These are phyloP conservation scores for Helogale parvula DNA, from an alignment of 2,113 vertebrate species.

Conservation along the genomic window DNA sequence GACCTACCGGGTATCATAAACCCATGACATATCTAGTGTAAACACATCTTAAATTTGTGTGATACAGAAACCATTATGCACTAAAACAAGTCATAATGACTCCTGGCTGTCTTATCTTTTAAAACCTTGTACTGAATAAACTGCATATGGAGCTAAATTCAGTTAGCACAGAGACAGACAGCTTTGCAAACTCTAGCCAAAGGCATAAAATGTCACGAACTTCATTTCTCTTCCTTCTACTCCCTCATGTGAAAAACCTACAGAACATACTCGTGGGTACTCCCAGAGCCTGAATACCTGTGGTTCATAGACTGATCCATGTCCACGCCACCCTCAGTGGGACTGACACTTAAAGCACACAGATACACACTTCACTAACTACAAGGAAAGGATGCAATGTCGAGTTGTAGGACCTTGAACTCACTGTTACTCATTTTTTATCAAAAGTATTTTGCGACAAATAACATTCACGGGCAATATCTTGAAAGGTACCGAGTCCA, in stretches of 20 bases:
- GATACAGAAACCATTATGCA: not conserved
- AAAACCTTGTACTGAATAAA: constrained; percentile 14
- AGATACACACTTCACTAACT: not conserved
- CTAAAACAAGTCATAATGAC: not conserved
- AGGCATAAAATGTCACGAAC: not conserved
- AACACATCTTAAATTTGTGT: not conserved
- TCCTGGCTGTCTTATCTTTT: not conserved
- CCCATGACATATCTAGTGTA: not conserved
- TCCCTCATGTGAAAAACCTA: constrained; percentile 5
- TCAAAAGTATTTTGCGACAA: not conserved
- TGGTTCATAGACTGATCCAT: not conserved
- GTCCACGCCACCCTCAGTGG: not conserved
- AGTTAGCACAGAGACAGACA: not conserved
- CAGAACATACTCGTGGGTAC: not conserved
- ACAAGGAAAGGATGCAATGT: not conserved
- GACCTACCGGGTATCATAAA: not conserved
- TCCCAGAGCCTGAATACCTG: not conserved
- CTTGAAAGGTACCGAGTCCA: not conserved
- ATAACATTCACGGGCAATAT: not conserved
- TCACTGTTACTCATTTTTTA: not conserved
- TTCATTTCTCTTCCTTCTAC: not conserved
- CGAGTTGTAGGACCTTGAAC: not conserved
- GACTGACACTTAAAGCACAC: not conserved
- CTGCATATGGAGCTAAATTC: not conserved
- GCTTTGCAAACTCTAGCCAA: not conserved